phyloP scores from a whole-genome alignment of 1,140 invertebrate species.

The Drosophila pruinosa region DNA sequence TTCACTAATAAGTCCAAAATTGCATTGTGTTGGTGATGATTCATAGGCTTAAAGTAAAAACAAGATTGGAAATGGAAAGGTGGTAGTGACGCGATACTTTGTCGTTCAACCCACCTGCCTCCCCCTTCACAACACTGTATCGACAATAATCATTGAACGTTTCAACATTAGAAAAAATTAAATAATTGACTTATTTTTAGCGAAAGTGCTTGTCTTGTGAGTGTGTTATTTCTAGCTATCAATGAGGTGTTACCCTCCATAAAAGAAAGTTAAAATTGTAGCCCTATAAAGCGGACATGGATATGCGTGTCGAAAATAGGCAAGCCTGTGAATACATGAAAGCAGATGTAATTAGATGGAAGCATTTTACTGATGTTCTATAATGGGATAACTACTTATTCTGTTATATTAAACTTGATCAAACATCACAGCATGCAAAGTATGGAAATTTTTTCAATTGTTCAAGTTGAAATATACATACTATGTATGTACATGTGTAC shows the following conservation, averaged over 20 bases:
- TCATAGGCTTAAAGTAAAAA: conserved; percentile 23
- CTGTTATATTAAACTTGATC: background rate
- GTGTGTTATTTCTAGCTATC: conserved; percentile 1
- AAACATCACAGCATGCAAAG: background rate
- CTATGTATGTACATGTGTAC: background rate
- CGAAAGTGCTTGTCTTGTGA: conserved; percentile 27
- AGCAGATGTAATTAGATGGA: background rate
- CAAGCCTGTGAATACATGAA: background rate
- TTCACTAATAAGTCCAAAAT: conserved; percentile 1
- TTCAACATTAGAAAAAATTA: conserved; percentile 5
- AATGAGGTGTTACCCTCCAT: background rate
- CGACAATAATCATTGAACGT: background rate
- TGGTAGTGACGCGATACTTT: conserved; percentile 31
- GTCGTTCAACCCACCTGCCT: background rate
- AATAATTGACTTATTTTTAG: conserved; percentile 23
- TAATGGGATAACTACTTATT: background rate
- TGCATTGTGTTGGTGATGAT: conserved; percentile 16
- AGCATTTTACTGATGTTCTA: background rate
- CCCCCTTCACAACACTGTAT: background rate
- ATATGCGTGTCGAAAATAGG: background rate
- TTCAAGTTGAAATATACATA: too few relatives aligned
- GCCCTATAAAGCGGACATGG: background rate
- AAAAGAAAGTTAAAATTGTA: conserved; percentile 13
- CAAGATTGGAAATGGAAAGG: conserved; percentile 31
- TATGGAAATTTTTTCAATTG: too few relatives aligned